Conservation (phyloP, 1,140 invertebrate species). For the Atopsyche davidsoni region DNA sequence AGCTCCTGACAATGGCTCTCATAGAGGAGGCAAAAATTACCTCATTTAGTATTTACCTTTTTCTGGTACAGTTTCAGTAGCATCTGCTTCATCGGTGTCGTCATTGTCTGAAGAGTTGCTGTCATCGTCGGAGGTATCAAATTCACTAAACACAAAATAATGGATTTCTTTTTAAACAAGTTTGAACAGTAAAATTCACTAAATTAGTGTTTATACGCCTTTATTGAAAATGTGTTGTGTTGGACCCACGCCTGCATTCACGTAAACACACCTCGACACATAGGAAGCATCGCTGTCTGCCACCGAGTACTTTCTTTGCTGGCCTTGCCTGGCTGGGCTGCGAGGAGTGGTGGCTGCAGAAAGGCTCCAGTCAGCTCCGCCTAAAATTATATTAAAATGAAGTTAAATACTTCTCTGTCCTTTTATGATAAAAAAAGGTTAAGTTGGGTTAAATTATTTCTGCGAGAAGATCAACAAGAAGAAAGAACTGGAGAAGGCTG, state of each 20-base stretch:
- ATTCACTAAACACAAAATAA: slow-evolving; percentile 40
- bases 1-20: too few relatives aligned
- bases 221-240: too few relatives aligned
- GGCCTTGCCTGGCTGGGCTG: slow-evolving; percentile 16
- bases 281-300: slow-evolving; percentile 46
- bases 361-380: slow-evolving; percentile 41
- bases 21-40: too few relatives aligned
- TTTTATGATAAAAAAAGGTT: too few relatives aligned
- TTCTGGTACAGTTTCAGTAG: slow-evolving; percentile 10
- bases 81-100: slow-evolving; percentile 29
- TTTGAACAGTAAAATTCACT: too few relatives aligned
- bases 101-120: slow-evolving; percentile 40
- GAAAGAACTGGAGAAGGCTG: too few relatives aligned
- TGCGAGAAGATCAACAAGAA: too few relatives aligned
- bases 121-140: slow-evolving; percentile 44
- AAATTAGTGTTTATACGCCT: too few relatives aligned
- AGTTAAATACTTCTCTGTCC: too few relatives aligned
- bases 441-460: too few relatives aligned
- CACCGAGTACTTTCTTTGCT: slow-evolving; percentile 35
- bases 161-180: too few relatives aligned
- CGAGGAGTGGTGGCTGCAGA: slow-evolving; percentile 34
- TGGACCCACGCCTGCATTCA: too few relatives aligned
- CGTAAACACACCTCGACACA: slow-evolving; percentile 42
- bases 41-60: slow-evolving; percentile 15
- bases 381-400: slow-evolving; percentile 29